Percentiles rank a stretch among this genome's conserved stretches.
Conservation (phyloP, 2,888 invertebrate species). For the Mantis religiosa region DNA sequence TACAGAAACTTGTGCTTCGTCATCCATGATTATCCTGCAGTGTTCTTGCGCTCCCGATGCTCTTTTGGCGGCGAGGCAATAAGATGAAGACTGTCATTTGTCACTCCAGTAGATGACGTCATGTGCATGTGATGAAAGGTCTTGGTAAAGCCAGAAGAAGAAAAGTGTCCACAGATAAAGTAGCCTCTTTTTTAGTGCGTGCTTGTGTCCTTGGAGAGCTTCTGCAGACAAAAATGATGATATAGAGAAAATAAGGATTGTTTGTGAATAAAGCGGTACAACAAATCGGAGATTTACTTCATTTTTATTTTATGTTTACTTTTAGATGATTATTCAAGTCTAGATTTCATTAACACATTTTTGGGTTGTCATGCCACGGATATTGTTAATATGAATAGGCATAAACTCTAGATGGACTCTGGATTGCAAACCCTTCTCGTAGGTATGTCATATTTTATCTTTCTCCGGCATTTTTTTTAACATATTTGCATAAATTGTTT, state of each 20-base stretch:
- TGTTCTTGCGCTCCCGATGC: not conserved
- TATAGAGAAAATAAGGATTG: not conserved
- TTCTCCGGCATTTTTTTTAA: too few species aligned
- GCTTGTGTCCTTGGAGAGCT: not conserved
- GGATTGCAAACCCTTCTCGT: too few species aligned
- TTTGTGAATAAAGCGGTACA: too few species aligned
- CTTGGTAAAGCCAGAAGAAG: not conserved
- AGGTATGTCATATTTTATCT: too few species aligned
- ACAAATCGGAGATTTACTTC: too few species aligned
- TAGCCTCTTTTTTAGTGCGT: not conserved
- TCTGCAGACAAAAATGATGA: not conserved
- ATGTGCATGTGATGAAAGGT: not conserved
- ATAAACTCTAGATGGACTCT: too few species aligned
- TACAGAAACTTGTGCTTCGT: conserved; percentile 13
- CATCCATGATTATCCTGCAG: conserved; percentile 3
- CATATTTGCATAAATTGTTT: too few species aligned
- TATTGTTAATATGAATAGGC: too few species aligned
- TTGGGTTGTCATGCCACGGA: too few species aligned
- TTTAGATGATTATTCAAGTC: too few species aligned
- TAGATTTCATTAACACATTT: too few species aligned
- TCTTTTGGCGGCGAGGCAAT: conserved; percentile 10
- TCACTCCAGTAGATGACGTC: conserved; percentile 5
- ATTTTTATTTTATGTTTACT: too few species aligned
- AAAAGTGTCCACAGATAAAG: not conserved
- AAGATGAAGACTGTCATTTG: conserved; percentile 14